Evolutionary conservation across 2,113 vertebrate genomes (phyloP).

Genomic region (Oryzias woworae): DNA sequence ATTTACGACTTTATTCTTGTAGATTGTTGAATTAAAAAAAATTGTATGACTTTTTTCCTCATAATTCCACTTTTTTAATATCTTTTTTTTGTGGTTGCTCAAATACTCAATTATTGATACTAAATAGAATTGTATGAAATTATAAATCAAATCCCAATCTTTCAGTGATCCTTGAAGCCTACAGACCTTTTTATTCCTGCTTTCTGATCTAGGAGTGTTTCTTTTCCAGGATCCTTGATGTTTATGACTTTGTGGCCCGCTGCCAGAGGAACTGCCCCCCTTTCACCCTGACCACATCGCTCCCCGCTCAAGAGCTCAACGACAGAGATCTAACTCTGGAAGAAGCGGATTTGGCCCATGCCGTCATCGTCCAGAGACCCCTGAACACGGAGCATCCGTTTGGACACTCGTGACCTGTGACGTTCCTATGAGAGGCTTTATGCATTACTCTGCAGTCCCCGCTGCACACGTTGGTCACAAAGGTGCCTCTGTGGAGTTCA

Average conservation of each 20-base stretch:
- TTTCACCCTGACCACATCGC: constrained; percentile 86
- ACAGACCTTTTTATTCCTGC: too few species aligned
- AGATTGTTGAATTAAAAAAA: too few species aligned
- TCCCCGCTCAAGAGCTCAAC: constrained; percentile 80
- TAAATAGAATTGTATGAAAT: too few species aligned
- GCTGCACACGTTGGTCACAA: constrained; percentile 4
- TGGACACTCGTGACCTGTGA: constrained; percentile 69
- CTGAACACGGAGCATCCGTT: constrained; percentile 79
- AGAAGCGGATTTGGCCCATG: constrained; percentile 85
- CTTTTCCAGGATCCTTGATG: constrained; percentile 81
- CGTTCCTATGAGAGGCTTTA: constrained; percentile 12
- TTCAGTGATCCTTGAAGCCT: too few species aligned
- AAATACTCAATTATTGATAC: too few species aligned
- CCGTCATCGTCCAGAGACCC: constrained; percentile 90
- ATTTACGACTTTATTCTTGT: too few species aligned
- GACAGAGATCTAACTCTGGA: constrained; percentile 83
- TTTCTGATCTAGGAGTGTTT: neutral
- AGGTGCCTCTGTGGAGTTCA: constrained; percentile 13
- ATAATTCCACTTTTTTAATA: too few species aligned
- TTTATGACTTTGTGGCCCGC: constrained; percentile 87
- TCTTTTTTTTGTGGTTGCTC: too few species aligned
- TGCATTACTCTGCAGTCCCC: neutral
- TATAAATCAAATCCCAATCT: too few species aligned
- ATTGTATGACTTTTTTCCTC: too few species aligned
- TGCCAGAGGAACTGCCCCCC: constrained; percentile 80